These are phyloP conservation scores for Passerculus sandwichensis DNA, from an alignment of 2,797 vertebrate genomes.

Conservation along the genomic window DNA sequence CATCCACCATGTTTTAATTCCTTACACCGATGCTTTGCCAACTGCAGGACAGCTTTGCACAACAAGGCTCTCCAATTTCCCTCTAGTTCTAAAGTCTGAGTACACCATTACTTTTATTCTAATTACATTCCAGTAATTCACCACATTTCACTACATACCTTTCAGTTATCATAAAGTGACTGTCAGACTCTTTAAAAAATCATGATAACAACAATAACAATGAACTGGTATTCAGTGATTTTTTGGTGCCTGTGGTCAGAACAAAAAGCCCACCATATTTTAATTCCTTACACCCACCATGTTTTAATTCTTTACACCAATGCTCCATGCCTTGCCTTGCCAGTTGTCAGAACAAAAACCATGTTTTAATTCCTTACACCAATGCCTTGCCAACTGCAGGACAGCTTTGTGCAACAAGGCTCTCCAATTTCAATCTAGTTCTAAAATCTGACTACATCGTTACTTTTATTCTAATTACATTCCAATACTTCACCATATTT, in stretches of 20 bases:
- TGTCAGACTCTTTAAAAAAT: neutral
- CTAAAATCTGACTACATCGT: neutral
- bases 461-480: neutral
- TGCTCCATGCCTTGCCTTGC: too few species aligned
- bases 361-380: too few species aligned
- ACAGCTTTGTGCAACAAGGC: neutral
- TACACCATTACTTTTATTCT: neutral
- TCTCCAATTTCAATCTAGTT: neutral
- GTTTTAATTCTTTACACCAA: too few species aligned
- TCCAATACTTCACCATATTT: neutral
- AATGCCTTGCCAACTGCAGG: neutral
- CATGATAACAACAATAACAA: too few species aligned
- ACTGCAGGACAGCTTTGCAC: neutral
- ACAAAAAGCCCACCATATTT: too few species aligned
- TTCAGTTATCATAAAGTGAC: neutral
- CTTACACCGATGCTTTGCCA: neutral
- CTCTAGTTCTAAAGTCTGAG: neutral
- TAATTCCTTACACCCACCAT: too few species aligned
- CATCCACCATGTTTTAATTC: neutral
- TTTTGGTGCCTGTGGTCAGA: too few species aligned
- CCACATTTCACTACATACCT: neutral
- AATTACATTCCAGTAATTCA: neutral
- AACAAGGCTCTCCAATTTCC: neutral
- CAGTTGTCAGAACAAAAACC: too few species aligned
- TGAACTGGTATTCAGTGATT: too few species aligned